Evolutionary conservation across 2,113 vertebrate genomes (phyloP).

Genomic region (Platichthys stellatus): DNA sequence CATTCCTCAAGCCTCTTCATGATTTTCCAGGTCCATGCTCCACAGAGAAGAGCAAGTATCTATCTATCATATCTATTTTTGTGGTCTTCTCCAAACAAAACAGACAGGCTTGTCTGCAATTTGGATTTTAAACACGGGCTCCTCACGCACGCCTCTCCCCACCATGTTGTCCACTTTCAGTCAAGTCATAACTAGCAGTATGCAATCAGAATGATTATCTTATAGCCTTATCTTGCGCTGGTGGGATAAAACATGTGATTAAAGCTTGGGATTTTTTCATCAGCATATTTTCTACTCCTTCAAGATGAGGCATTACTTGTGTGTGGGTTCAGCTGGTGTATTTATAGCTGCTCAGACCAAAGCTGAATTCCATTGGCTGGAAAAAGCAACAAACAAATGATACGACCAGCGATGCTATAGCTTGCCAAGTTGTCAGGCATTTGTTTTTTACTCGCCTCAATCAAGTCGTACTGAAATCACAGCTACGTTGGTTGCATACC

Average conservation of each 20-base stretch:
- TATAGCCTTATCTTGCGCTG: slow-evolving; percentile 41
- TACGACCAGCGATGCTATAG: slow-evolving; percentile 14
- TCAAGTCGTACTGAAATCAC: slow-evolving; percentile 12
- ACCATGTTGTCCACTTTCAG: background rate
- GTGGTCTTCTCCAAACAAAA: slow-evolving; percentile 30
- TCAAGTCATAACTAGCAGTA: slow-evolving; percentile 42
- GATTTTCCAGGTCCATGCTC: slow-evolving; percentile 29
- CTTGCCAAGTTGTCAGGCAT: slow-evolving; percentile 12
- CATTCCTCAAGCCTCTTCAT: slow-evolving; percentile 14
- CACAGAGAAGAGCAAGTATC: slow-evolving; percentile 31
- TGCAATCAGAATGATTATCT: slow-evolving; percentile 7
- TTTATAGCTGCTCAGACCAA: slow-evolving; percentile 43
- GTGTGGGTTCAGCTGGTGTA: slow-evolving; percentile 40
- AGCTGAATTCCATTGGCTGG: slow-evolving; percentile 30
- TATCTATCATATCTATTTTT: slow-evolving; percentile 37
- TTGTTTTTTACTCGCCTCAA: slow-evolving; percentile 32
- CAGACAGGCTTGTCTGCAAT: slow-evolving; percentile 15
- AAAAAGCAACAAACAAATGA: slow-evolving; percentile 48
- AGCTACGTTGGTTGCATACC: slow-evolving; percentile 22
- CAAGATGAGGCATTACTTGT: slow-evolving; percentile 38
- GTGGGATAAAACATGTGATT: slow-evolving; percentile 44
- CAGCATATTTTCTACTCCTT: slow-evolving; percentile 41
- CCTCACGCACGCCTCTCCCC: slow-evolving; percentile 11
- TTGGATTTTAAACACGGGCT: slow-evolving; percentile 7
- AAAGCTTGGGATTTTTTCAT: slow-evolving; percentile 43